These are phyloP conservation scores for Macroglossus sobrinus DNA, from an alignment of 2,113 vertebrate species.

Conservation along the genomic window DNA sequence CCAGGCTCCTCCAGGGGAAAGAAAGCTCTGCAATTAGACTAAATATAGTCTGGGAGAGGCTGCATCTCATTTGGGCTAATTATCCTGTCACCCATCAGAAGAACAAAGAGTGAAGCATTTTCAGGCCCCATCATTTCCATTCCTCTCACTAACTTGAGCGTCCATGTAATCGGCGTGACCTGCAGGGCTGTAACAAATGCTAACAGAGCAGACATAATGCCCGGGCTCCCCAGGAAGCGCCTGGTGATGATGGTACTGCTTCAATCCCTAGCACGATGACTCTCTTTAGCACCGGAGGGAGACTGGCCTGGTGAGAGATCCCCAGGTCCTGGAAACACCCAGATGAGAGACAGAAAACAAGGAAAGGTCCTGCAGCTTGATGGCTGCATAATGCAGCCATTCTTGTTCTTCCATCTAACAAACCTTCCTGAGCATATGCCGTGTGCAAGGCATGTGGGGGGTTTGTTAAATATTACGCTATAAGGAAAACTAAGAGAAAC, in stretches of 20 bases:
- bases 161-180: neutral
- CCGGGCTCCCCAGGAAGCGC: neutral
- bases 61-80: constrained; percentile 54
- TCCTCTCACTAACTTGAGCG: neutral
- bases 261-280: neutral
- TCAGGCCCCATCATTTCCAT: constrained; percentile 6
- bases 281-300: neutral
- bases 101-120: constrained; percentile 58
- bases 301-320: neutral
- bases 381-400: neutral
- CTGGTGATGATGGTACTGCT: rapidly evolving
- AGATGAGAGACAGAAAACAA: neutral
- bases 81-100: constrained; percentile 49
- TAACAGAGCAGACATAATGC: neutral
- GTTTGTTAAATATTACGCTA: neutral
- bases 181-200: neutral
- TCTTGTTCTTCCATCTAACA: neutral
- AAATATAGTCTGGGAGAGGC: constrained; percentile 49
- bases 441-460: neutral
- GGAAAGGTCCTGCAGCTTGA: neutral
- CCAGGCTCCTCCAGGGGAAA: neutral
- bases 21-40: constrained; percentile 60
- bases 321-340: neutral
- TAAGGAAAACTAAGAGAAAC: neutral
- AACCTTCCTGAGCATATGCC: neutral